Base-by-base conservation (phyloP, 2,888 invertebrate genomes). In the Macrosiphum euphorbiae region DNA sequence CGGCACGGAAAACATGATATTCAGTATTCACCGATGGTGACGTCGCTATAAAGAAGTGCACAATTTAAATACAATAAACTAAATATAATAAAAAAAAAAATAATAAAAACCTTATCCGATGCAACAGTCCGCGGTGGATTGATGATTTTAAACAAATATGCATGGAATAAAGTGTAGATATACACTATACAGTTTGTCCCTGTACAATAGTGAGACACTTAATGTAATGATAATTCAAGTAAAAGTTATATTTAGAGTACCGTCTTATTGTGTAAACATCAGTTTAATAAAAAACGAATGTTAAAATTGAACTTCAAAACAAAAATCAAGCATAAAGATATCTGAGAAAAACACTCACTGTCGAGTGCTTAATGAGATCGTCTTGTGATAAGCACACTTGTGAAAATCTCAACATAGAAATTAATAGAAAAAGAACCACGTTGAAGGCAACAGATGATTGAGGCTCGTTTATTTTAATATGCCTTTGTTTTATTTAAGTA, bases 51-150 rank as follows among this genome's bases (percentile, higher is more conserved):
- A 26, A 11, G 28, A 44, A 61, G 24, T 67, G 35, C n/a, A 47
- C n/a, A 13, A 67, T 67, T 47, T 47, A 90, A 90, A 90, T 50
- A 44, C n/a, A 47, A 90, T 90, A 52, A 50, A 88, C 50, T 88
- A n/a, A 88, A 88, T 52, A n/a, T 88, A 20, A 20, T 88, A 35
- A 52, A 88, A 50, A n/a, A 50, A 16, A 88, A 20, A n/a, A n/a
- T n/a, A n/a, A n/a, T 47, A 44, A n/a, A 89, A 47, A 55, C 24
- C 1, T 8, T 87, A 52, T 26, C 41, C 58, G 0, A 28, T 50
- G 28, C 58, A 44, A 85, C 44, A 58, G 47, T 35, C 28, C 10
- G 13, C 28, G 28, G 10, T 20, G 8, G 8, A 1, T 89, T 44
- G 88, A 35, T 47, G 11, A 88, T 55, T 88, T 52, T 24, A 85